These are phyloP conservation scores for Saccopteryx leptura DNA, from an alignment of 2,113 vertebrate genomes.

Conservation along the genomic window DNA sequence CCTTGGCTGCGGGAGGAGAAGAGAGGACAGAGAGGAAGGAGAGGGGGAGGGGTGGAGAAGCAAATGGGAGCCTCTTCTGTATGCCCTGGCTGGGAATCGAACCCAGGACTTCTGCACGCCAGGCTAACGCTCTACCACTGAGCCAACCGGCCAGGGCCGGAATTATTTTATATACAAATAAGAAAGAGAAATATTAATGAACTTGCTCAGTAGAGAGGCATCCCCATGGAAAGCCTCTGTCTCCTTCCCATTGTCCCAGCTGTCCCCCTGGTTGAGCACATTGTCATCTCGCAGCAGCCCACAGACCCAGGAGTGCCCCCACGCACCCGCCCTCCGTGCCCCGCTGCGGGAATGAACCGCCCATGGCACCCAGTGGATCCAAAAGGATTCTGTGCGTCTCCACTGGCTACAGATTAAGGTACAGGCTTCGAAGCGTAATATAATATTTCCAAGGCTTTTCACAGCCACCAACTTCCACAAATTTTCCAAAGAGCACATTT, in stretches of 20 bases:
- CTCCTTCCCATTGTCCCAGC: not conserved
- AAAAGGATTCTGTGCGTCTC: not conserved
- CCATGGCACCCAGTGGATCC: not conserved
- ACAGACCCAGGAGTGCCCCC: not conserved
- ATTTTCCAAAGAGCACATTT: conserved; percentile 50
- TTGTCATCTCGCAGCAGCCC: not conserved
- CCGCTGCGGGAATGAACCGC: not conserved
- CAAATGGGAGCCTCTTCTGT: too few species aligned
- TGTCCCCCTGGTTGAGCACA: not conserved
- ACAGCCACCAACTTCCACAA: conserved; percentile 41
- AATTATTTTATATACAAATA: not conserved
- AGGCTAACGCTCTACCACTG: too few species aligned
- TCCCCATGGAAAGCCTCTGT: not conserved
- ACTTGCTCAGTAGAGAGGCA: not conserved
- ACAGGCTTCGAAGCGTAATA: not conserved
- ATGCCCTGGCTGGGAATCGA: too few species aligned
- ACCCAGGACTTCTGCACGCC: too few species aligned
- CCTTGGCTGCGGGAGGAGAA: too few species aligned
- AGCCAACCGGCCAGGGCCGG: not conserved
- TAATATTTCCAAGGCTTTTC: not conserved
- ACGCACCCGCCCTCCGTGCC: too few species aligned
- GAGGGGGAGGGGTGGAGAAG: too few species aligned
- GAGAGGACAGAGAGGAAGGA: too few species aligned
- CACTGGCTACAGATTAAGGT: not conserved
- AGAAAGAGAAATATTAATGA: not conserved